These are phyloP conservation scores for Teleopsis dalmanni DNA, from an alignment of 1,140 invertebrate species.

Conservation along the genomic window DNA sequence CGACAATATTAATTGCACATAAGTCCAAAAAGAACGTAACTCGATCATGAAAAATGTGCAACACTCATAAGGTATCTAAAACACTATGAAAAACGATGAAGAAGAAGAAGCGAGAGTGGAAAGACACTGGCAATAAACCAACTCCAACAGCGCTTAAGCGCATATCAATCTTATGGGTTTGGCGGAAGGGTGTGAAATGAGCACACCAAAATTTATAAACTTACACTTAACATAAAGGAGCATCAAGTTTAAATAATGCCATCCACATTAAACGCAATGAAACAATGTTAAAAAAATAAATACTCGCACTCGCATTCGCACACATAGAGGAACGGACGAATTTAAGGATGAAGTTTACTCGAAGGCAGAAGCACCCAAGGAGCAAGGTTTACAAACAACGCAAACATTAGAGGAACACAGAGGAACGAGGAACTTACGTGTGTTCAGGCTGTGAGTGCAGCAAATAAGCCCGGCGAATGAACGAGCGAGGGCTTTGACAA, in stretches of 20 bases:
- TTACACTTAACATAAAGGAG: background rate
- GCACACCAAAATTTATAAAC: conserved; percentile 1
- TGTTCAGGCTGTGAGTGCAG: background rate
- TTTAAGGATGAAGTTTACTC: background rate
- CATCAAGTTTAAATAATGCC: conserved; percentile 3
- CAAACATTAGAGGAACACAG: background rate
- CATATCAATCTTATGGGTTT: conserved; percentile 14
- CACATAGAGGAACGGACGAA: background rate
- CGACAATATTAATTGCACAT: conserved; percentile 8
- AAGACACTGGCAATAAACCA: conserved; percentile 4
- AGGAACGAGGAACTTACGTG: background rate
- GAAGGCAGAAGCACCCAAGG: background rate
- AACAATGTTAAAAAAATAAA: background rate
- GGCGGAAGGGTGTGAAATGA: conserved; percentile 4
- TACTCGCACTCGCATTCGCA: background rate
- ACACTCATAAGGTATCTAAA: background rate
- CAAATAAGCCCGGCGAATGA: background rate
- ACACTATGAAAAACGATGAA: background rate
- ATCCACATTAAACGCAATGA: background rate
- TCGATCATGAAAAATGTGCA: conserved; percentile 15
- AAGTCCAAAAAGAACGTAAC: conserved; percentile 8
- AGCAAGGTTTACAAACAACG: background rate
- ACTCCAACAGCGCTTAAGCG: conserved; percentile 11
- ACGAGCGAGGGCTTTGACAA: conserved; percentile 21
- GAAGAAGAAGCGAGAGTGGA: background rate